Conservation (phyloP, 1,140 invertebrate species). For the Ceratosolen fusciceps region DNA sequence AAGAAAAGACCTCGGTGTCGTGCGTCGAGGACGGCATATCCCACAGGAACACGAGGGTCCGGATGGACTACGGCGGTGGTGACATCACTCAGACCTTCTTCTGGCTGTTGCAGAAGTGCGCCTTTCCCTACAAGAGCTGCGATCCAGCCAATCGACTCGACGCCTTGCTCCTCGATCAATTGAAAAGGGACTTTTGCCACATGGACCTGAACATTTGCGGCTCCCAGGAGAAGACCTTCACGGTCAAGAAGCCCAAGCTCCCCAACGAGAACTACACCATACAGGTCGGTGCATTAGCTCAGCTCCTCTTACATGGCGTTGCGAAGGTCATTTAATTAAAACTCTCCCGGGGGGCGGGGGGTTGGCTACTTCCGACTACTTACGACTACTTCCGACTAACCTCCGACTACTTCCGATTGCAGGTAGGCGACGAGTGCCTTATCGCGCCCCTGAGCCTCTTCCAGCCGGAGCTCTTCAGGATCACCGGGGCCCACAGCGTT, state of each 20-base stretch:
- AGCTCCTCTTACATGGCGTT: background rate
- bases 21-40: conserved; percentile 98
- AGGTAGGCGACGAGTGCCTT: conserved; percentile 94
- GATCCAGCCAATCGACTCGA: conserved; percentile 80
- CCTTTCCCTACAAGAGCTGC: conserved; percentile 89
- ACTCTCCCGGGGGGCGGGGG: too few relatives aligned
- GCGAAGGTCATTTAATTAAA: too few relatives aligned
- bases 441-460: conserved; percentile 91
- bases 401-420: too few relatives aligned
- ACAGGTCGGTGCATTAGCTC: conserved; percentile 63
- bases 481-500: conserved; percentile 82
- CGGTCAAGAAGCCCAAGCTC: conserved; percentile 81
- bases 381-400: too few relatives aligned
- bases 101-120: conserved; percentile 89
- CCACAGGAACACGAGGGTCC: conserved; percentile 86
- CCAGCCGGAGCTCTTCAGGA: conserved; percentile 88
- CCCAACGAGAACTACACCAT: conserved; percentile 82
- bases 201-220: conserved; percentile 91
- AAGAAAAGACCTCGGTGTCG: conserved; percentile 94
- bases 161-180: conserved; percentile 82
- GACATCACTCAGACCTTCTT: conserved; percentile 90
- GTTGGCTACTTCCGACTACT: too few relatives aligned
- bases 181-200: conserved; percentile 94
- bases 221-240: conserved; percentile 84
- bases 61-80: conserved; percentile 90